phyloP scores from a whole-genome alignment of 2,113 vertebrate species.

The Equus przewalskii region DNA sequence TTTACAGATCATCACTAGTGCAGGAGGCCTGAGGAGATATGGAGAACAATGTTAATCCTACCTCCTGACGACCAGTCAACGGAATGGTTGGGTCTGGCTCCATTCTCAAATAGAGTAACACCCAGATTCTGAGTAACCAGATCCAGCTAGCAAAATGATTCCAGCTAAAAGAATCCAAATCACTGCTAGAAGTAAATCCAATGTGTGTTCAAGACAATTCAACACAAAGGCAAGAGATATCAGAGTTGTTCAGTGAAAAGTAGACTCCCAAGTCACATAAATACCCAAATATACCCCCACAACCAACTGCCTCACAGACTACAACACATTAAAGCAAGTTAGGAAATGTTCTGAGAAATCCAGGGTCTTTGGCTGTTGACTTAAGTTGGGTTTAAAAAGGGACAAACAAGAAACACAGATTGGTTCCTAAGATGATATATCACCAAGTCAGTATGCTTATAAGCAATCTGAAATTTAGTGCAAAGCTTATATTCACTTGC shows the following conservation, averaged over 20 bases:
- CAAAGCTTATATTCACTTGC: conserved; percentile 6
- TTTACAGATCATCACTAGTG: conserved; percentile 13
- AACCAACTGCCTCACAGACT: neutral
- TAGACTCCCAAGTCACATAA: conserved; percentile 8
- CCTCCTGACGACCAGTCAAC: conserved; percentile 3
- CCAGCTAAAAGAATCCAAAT: conserved; percentile 30
- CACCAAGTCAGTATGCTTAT: neutral
- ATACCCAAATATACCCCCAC: neutral
- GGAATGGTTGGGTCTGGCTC: neutral
- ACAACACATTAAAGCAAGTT: conserved; percentile 25
- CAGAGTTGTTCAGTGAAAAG: conserved; percentile 9
- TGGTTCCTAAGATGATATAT: conserved; percentile 1
- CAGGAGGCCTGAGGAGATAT: neutral
- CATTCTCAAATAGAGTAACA: neutral
- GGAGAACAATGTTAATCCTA: conserved; percentile 47
- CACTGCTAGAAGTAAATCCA: neutral
- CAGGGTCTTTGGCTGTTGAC: neutral
- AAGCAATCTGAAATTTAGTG: conserved; percentile 27
- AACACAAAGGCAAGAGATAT: conserved; percentile 27
- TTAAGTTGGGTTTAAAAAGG: conserved; percentile 4
- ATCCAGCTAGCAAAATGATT: conserved; percentile 52
- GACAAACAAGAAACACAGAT: neutral
- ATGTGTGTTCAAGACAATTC: neutral
- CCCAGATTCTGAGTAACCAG: conserved; percentile 6
- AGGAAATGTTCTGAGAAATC: conserved; percentile 51